A percentile compares a stretch with the other conserved stretches of the same genome.
Evolutionary conservation across 2,888 invertebrate species (phyloP).

Genomic region (Tortricodes alternella): DNA sequence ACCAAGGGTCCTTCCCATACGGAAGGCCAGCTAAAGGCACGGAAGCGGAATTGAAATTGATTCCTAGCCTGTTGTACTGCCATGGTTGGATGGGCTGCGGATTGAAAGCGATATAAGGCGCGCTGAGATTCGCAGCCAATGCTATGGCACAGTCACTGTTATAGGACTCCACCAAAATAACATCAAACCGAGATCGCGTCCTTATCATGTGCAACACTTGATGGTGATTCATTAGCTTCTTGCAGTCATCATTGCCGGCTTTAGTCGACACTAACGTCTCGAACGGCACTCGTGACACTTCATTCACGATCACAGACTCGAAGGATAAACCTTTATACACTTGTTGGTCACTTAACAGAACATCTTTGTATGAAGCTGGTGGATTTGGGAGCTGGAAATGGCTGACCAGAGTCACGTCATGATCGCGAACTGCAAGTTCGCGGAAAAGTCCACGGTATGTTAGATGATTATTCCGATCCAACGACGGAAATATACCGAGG

Average conservation of each 20-base stretch:
- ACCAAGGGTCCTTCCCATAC: slow-evolving; percentile 75
- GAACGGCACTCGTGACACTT: slow-evolving; percentile 74
- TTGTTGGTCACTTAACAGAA: slow-evolving; percentile 71
- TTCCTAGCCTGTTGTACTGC: slow-evolving; percentile 75
- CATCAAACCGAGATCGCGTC: slow-evolving; percentile 83
- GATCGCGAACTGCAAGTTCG: slow-evolving; percentile 75
- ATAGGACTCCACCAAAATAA: slow-evolving; percentile 88
- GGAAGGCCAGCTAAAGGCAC: slow-evolving; percentile 67
- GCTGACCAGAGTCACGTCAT: slow-evolving; percentile 80
- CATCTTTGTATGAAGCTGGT: slow-evolving; percentile 79
- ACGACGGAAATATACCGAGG: slow-evolving; percentile 79
- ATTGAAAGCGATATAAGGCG: slow-evolving; percentile 84
- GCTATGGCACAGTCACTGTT: slow-evolving; percentile 89
- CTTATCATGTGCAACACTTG: slow-evolving; percentile 78
- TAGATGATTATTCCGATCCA: slow-evolving; percentile 76
- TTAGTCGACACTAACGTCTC: slow-evolving; percentile 75
- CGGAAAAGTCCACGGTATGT: slow-evolving; percentile 76
- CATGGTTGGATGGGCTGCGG: slow-evolving; percentile 81
- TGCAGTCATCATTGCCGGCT: slow-evolving; percentile 77
- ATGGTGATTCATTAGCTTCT: slow-evolving; percentile 74
- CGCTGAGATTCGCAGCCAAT: slow-evolving; percentile 85
- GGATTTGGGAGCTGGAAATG: slow-evolving; percentile 74
- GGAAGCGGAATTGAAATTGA: slow-evolving; percentile 79
- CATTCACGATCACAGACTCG: slow-evolving; percentile 74
- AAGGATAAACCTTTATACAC: slow-evolving; percentile 71